Base-by-base conservation (phyloP, 2,888 invertebrate species). In the Lepetodrilus schrolli region DNA sequence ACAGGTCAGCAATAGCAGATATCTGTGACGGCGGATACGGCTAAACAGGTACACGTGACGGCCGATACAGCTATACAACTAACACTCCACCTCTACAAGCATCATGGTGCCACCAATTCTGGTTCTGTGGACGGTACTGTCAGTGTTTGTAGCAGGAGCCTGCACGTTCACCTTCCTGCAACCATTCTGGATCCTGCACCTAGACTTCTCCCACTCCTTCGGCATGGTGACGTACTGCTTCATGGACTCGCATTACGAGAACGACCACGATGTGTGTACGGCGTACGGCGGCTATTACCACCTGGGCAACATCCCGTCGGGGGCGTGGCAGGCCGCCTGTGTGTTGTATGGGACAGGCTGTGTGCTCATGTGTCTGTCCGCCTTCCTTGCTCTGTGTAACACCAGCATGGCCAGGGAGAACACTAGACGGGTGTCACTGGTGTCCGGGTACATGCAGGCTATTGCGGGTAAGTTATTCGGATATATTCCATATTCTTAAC, bases 111-210 rank as follows among this genome's bases (percentile, higher is more conserved):
- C 76, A 17, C 76, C 76, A 4, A 76, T 76, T 30, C 48, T 76
- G 20, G 23, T 76, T 10, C 81, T 91, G 26, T 91, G 91, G 91
- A 84, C 89, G 0, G 74, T 90, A 13, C 80, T 91, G 37, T 90
- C 91, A 3, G 78, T 90, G 30, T 79, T 89, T 17, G 89, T 91
- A 36, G 89, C 90, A 1, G 86, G 85, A 71, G 83, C 89, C 4
- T 89, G 89, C 66, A 88, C 87, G 3, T 89, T 89, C 76, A 88
- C 90, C 51, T 90, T 91, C 78, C 82, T 91, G 2, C 91, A 91
- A 74, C 90, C 90, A 0, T 89, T 89, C 72, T 91, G 91, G 91
- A 85, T 91, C 72, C 83, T 90, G 23, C 87, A 86, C 71, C 80
- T 81, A 20, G 81, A 84, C 65, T 78, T 79, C 30, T 74, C 82